Percentiles rank a stretch among this genome's conserved stretches.
These are phyloP conservation scores for Scaptomyza pallida DNA, from an alignment of 1,140 invertebrate species.

Conservation along the genomic window DNA sequence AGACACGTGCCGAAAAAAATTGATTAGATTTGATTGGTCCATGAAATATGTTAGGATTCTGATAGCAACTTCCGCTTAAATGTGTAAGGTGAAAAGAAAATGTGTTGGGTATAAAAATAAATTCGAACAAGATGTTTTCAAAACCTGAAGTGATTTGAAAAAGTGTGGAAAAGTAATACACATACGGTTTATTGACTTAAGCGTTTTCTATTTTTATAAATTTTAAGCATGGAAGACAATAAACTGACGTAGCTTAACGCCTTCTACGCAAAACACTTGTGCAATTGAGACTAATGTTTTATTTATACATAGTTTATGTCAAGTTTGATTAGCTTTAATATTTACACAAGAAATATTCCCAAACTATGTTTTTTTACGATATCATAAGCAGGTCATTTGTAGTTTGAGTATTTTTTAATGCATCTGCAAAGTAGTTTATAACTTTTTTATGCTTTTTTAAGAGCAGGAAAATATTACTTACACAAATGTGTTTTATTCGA, in stretches of 20 bases:
- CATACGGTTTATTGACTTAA: neutral
- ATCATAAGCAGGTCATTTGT: neutral
- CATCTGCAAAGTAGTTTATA: neutral
- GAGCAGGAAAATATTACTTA: neutral
- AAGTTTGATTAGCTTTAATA: neutral
- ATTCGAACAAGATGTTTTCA: neutral
- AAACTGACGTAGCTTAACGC: neutral
- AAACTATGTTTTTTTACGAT: neutral
- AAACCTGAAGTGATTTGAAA: neutral
- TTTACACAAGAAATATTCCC: neutral
- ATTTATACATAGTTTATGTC: neutral
- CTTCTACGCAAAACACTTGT: neutral
- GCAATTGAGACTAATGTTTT: neutral
- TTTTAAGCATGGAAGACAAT: neutral
- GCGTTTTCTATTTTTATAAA: neutral
- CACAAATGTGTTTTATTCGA: slow-evolving; percentile 8
- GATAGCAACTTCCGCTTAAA: slow-evolving; percentile 1
- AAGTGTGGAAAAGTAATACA: no score
- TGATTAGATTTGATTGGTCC: slow-evolving; percentile 14
- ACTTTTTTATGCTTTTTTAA: neutral
- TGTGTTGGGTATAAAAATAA: no score
- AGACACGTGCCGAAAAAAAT: slow-evolving; percentile 27
- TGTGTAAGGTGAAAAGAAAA: neutral
- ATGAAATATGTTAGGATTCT: neutral
- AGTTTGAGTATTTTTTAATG: neutral